These are phyloP conservation scores for Pipistrellus kuhlii DNA, from an alignment of 2,797 vertebrate species.

Conservation along the genomic window DNA sequence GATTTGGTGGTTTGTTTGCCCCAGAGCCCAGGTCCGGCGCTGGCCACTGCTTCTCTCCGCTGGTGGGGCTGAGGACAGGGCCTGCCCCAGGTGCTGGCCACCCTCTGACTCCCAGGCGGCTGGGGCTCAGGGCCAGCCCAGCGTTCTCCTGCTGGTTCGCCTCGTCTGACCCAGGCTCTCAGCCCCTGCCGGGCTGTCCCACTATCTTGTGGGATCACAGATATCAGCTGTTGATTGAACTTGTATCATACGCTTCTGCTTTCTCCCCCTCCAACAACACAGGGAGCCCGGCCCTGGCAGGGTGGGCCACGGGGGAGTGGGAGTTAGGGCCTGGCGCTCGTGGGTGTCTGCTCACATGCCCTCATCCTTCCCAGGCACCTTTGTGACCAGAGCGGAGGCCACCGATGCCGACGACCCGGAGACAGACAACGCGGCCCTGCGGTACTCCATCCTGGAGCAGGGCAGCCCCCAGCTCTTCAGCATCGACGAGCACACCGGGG, in stretches of 20 bases:
- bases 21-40: not conserved
- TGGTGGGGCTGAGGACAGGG: not conserved
- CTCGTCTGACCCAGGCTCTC: not conserved
- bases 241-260: no score
- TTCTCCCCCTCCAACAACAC: not conserved
- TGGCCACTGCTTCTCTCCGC: not conserved
- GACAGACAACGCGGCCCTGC: constrained; percentile 93
- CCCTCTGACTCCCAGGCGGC: not conserved
- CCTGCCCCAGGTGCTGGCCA: rapidly evolving
- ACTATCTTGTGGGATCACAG: not conserved
- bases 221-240: not conserved
- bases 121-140: not conserved
- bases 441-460: constrained; percentile 93
- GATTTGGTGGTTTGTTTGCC: not conserved
- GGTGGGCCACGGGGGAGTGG: rapidly evolving
- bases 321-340: not conserved
- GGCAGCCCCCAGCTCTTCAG: constrained; percentile 92
- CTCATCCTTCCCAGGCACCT: constrained; percentile 89
- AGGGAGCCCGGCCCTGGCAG: not conserved
- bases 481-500: constrained; percentile 92
- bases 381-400: constrained; percentile 93
- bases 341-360: rapidly evolving
- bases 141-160: not conserved
- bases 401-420: constrained; percentile 93
- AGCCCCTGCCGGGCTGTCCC: not conserved